Percentiles rank a stretch among this genome's conserved stretches.
phyloP scores from a whole-genome alignment of 2,888 invertebrate genomes.

The Chloroclystis v-ata region DNA sequence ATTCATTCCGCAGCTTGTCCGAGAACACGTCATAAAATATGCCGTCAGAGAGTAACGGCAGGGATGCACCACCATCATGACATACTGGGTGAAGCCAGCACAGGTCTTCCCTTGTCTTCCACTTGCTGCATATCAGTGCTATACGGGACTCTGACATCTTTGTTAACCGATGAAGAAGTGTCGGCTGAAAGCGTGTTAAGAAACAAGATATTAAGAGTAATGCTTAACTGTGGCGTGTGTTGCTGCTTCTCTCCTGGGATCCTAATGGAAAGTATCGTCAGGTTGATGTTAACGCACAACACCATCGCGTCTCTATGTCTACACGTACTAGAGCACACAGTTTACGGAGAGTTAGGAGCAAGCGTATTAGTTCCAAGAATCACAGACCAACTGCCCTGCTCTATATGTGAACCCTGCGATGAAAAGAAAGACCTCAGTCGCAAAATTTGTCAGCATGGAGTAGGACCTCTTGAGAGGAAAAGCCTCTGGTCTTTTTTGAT shows the following conservation, averaged over 20 bases:
- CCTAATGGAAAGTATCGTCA: conserved; percentile 69
- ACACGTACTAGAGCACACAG: conserved; percentile 75
- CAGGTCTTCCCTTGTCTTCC: conserved; percentile 58
- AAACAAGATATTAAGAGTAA: conserved; percentile 71
- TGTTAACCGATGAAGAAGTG: conserved; percentile 65
- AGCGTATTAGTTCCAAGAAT: conserved; percentile 49
- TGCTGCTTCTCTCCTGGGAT: conserved; percentile 80
- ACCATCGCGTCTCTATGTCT: conserved; percentile 63
- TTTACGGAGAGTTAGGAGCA: conserved; percentile 80
- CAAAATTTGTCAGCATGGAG: conserved; percentile 51
- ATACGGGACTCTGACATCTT: conserved; percentile 71
- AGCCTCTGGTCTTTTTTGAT: conserved; percentile 78
- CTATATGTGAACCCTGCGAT: conserved; percentile 59
- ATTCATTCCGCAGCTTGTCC: conserved; percentile 75
- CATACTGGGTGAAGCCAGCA: conserved; percentile 70
- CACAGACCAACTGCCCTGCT: conserved; percentile 65
- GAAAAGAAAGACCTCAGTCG: conserved; percentile 43
- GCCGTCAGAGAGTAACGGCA: conserved; percentile 58
- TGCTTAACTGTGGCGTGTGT: conserved; percentile 78
- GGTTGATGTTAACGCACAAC: conserved; percentile 64
- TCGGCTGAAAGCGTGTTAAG: conserved; percentile 57
- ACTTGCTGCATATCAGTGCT: conserved; percentile 78
- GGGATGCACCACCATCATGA: conserved; percentile 80
- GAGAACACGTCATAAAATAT: conserved; percentile 71
- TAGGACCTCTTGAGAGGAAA: conserved; percentile 52